phyloP scores from a whole-genome alignment of 2,797 vertebrate genomes.

The Peromyscus attwateri region DNA sequence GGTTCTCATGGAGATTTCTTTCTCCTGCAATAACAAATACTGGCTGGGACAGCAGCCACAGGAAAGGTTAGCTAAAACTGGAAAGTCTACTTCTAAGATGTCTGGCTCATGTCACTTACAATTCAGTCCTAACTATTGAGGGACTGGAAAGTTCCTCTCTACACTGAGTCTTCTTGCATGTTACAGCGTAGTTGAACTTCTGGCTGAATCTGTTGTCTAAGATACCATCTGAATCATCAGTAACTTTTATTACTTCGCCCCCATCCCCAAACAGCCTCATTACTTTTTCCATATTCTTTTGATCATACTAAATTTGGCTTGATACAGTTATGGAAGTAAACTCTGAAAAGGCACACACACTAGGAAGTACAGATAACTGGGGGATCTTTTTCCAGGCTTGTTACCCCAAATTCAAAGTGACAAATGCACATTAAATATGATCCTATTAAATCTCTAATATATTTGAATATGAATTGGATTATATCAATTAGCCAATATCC shows the following conservation, averaged over 20 bases:
- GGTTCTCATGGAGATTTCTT: not conserved
- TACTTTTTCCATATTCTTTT: not conserved
- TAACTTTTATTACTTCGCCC: not conserved
- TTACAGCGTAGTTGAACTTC: not conserved
- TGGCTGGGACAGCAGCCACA: not conserved
- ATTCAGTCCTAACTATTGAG: not conserved
- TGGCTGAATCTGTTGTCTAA: not conserved
- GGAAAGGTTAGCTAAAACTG: not conserved
- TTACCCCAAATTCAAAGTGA: constrained; percentile 20
- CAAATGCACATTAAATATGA: constrained; percentile 50
- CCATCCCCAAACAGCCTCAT: not conserved
- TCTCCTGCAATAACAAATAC: not conserved
- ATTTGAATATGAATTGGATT: not conserved
- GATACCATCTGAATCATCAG: not conserved
- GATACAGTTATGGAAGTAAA: not conserved
- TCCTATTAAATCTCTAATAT: not conserved
- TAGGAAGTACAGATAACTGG: not conserved
- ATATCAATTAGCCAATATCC: not conserved
- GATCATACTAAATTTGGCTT: not conserved
- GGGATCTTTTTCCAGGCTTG: not conserved
- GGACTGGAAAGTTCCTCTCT: not conserved
- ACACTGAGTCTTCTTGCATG: not conserved
- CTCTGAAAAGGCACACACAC: not conserved
- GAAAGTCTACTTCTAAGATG: not conserved
- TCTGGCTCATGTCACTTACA: not conserved